A percentile compares a stretch with the other conserved stretches of the same genome.
Evolutionary conservation across 2,113 vertebrate species (phyloP).

Genomic region (Antigone vipio): DNA sequence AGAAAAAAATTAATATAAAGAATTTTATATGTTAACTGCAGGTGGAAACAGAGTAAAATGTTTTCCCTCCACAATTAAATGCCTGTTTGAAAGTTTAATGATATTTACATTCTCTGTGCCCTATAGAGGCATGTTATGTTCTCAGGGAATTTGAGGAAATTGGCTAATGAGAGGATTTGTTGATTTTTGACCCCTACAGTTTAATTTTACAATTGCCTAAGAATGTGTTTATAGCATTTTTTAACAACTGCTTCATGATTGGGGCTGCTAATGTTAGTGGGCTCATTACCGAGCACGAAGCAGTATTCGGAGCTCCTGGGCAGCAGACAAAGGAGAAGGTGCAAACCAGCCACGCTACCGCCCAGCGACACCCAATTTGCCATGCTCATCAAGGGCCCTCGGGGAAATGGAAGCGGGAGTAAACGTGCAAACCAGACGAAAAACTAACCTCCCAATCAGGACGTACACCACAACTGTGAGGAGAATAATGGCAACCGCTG

Average conservation of each 20-base stretch:
- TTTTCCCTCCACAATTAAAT: constrained; percentile 66
- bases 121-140: constrained; percentile 51
- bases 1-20: constrained; percentile 22
- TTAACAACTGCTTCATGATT: constrained; percentile 66
- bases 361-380: not conserved
- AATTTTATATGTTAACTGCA: constrained; percentile 19
- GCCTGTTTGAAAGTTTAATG: constrained; percentile 72
- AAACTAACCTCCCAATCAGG: constrained; percentile 90
- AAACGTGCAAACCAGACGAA: not conserved
- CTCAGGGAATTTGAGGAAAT: constrained; percentile 66
- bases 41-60: constrained; percentile 49
- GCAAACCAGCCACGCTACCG: not conserved
- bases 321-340: constrained; percentile 46
- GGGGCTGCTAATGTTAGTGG: constrained; percentile 16
- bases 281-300: constrained; percentile 35
- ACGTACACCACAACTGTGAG: constrained; percentile 92
- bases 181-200: constrained; percentile 64
- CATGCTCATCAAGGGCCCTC: not conserved
- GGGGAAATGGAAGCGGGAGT: not conserved
- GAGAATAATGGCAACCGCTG: constrained; percentile 91
- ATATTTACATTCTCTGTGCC: constrained; percentile 65
- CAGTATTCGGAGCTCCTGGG: not conserved
- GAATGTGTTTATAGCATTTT: constrained; percentile 77
- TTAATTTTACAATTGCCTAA: constrained; percentile 73
- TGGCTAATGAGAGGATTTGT: constrained; percentile 72